phyloP scores from a whole-genome alignment of 2,888 invertebrate species.

The Syrista parreyssii region DNA sequence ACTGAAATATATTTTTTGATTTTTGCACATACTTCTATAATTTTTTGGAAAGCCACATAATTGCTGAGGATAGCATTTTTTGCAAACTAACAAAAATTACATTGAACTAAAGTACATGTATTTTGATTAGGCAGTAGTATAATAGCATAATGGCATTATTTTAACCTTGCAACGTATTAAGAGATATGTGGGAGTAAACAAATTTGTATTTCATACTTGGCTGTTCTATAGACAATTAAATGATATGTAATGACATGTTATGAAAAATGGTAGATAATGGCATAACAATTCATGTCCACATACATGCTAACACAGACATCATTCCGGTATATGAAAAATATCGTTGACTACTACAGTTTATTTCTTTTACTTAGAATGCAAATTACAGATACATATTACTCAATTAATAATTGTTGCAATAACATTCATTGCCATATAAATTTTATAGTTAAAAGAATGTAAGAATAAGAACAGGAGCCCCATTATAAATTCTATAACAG shows the following conservation, averaged over 20 bases:
- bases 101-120: background rate
- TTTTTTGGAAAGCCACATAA: background rate
- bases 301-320: no score
- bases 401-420: no score
- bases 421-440: no score
- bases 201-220: background rate
- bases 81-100: no score
- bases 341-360: no score
- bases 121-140: background rate
- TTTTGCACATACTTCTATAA: background rate
- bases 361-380: no score
- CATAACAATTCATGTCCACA: no score
- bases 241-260: background rate
- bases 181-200: background rate
- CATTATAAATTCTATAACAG: no score
- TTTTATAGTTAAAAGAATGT: no score
- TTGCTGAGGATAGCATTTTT: background rate
- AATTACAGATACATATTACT: no score
- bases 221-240: background rate
- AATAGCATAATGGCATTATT: background rate
- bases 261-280: background rate
- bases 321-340: no score
- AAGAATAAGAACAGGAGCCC: no score
- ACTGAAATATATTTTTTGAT: background rate
- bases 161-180: background rate